Conservation (phyloP, 2,113 vertebrate species). For the Seriola quinqueradiata region DNA sequence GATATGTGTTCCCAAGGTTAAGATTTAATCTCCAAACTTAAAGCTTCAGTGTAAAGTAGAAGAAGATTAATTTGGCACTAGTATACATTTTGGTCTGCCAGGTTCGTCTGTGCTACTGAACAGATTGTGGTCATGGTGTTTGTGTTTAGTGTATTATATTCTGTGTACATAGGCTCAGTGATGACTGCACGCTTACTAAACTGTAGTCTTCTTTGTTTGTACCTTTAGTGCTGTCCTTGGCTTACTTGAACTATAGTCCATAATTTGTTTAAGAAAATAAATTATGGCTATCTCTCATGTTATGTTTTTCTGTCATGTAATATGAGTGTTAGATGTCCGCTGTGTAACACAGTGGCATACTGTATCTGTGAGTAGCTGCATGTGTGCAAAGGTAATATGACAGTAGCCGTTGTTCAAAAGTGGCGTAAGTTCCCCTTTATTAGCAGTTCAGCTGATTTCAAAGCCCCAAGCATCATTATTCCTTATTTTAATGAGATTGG, state of each 20-base stretch:
- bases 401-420: constrained; percentile 48
- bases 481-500: not conserved
- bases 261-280: constrained; percentile 76
- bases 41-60: not conserved
- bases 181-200: constrained; percentile 41
- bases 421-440: constrained; percentile 1
- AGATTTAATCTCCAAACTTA: not conserved
- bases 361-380: constrained; percentile 32
- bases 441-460: constrained; percentile 6
- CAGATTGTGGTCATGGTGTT: constrained; percentile 64
- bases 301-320: constrained; percentile 5
- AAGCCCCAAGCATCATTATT: not conserved
- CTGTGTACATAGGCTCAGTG: constrained; percentile 15
- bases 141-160: constrained; percentile 47
- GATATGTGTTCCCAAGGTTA: not conserved
- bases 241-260: constrained; percentile 54
- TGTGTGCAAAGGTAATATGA: constrained; percentile 29
- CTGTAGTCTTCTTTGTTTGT: constrained; percentile 58
- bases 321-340: constrained; percentile 24
- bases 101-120: constrained; percentile 47
- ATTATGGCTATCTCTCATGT: constrained; percentile 64
- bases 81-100: constrained; percentile 6
- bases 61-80: not conserved
- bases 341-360: constrained; percentile 24
- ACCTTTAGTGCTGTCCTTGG: constrained; percentile 45